phyloP scores from a whole-genome alignment of 1,140 invertebrate species.

The Lasaia peninsularis region DNA sequence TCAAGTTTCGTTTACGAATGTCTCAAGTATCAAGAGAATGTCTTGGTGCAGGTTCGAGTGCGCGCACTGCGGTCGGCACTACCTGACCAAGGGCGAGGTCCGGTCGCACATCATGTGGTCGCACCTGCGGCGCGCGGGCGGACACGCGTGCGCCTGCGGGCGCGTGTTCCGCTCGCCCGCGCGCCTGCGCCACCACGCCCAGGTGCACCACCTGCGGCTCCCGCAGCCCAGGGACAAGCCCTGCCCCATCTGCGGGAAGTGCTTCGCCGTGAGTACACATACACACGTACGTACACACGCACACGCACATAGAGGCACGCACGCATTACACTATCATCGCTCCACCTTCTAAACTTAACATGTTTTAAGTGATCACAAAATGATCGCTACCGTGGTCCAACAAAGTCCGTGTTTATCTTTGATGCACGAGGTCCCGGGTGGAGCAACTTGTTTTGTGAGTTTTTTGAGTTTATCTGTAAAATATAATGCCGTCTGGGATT shows the following conservation, averaged over 20 bases:
- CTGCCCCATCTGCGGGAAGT: constrained; percentile 37
- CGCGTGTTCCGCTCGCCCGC: constrained; percentile 37
- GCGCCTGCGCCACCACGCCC: constrained; percentile 30
- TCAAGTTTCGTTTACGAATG: too few species aligned
- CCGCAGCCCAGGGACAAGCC: constrained; percentile 30
- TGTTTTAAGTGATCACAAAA: too few species aligned
- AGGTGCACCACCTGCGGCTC: constrained; percentile 25
- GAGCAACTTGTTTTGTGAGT: too few species aligned
- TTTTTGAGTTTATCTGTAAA: too few species aligned
- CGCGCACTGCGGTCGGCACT: constrained; percentile 37
- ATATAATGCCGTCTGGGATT: too few species aligned
- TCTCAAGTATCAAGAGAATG: neutral
- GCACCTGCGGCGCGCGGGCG: constrained; percentile 31
- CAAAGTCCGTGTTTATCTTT: too few species aligned
- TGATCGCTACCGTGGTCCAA: too few species aligned
- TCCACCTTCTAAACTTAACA: too few species aligned
- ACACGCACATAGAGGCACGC: too few species aligned
- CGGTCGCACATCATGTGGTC: constrained; percentile 47
- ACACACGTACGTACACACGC: neutral
- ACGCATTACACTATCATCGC: too few species aligned
- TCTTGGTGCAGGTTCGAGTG: constrained; percentile 35
- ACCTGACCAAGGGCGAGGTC: constrained; percentile 44
- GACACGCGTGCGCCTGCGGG: constrained; percentile 39
- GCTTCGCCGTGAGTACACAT: constrained; percentile 32
- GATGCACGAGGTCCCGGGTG: too few species aligned